Evolutionary conservation across 2,888 invertebrate genomes (phyloP).

Genomic region (Entomobrya multifasciata): DNA sequence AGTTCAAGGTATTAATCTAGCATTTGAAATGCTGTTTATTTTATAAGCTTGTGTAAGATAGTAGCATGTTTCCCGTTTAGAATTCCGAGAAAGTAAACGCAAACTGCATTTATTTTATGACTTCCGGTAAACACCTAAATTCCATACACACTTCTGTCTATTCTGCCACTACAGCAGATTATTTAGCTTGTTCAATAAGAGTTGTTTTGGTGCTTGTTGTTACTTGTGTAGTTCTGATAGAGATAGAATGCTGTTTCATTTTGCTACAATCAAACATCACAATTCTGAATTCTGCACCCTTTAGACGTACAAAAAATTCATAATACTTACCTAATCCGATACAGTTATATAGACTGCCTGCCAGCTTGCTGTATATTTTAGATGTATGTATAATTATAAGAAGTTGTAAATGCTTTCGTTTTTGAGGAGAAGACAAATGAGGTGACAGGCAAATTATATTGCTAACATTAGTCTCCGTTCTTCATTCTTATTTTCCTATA

Average conservation of each 20-base stretch:
- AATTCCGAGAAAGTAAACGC: slow-evolving; percentile 13
- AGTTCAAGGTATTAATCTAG: no score
- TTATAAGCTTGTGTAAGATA: no score
- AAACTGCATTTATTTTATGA: slow-evolving; percentile 12
- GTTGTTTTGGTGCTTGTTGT: not conserved
- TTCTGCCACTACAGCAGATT: not conserved
- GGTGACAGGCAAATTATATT: slow-evolving; percentile 47
- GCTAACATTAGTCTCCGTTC: slow-evolving; percentile 43
- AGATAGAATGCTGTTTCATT: slow-evolving; percentile 2
- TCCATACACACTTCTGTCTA: no score
- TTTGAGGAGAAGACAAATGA: slow-evolving; percentile 41
- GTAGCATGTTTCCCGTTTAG: not conserved
- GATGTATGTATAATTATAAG: no score
- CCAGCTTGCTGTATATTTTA: no score
- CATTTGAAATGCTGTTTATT: no score
- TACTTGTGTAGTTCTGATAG: slow-evolving; percentile 13
- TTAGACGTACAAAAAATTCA: no score
- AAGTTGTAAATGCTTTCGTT: slow-evolving; percentile 43
- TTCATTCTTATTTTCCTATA: not conserved
- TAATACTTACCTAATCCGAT: no score
- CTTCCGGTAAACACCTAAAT: slow-evolving; percentile 19
- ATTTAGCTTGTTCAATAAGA: not conserved
- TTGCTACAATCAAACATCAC: no score
- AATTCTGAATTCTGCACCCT: no score
- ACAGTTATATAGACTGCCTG: no score